Evolutionary conservation across 2,888 invertebrate genomes (phyloP).

Genomic region (Stenodema calcarata): DNA sequence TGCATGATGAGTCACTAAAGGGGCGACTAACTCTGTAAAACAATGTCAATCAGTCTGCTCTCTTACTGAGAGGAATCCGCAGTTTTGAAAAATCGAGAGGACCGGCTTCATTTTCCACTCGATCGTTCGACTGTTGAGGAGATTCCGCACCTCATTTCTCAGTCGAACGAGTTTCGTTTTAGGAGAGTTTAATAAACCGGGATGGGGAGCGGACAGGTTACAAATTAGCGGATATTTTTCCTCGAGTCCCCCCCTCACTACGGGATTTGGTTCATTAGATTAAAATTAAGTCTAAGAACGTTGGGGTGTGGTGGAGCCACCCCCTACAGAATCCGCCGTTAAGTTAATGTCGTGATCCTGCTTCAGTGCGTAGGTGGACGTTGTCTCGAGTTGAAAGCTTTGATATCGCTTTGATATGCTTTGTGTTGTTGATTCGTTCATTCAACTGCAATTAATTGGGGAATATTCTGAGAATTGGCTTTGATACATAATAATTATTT

Average conservation of each 20-base stretch:
- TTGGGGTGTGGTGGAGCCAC: neutral
- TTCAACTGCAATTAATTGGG: too few relatives aligned
- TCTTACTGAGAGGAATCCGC: neutral
- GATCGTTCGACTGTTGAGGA: neutral
- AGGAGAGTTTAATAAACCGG: neutral
- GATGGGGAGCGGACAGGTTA: slow-evolving; percentile 35
- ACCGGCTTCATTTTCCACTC: neutral
- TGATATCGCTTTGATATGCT: too few relatives aligned
- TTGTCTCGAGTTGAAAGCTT: too few relatives aligned
- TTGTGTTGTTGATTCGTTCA: too few relatives aligned
- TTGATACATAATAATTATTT: too few relatives aligned
- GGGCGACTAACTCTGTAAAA: too few relatives aligned
- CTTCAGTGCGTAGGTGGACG: too few relatives aligned
- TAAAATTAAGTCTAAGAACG: slow-evolving; percentile 20
- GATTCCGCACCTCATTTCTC: neutral
- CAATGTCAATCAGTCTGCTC: too few relatives aligned
- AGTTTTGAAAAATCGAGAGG: neutral
- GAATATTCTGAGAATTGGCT: too few relatives aligned
- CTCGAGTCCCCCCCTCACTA: neutral
- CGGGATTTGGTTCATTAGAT: slow-evolving; percentile 30
- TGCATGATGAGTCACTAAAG: too few relatives aligned
- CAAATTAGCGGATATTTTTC: slow-evolving; percentile 38
- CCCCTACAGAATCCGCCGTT: neutral
- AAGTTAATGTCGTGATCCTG: too few relatives aligned
- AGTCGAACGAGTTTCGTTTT: neutral